phyloP scores from a whole-genome alignment of 2,113 vertebrate genomes.

The Synodontis membranacea region DNA sequence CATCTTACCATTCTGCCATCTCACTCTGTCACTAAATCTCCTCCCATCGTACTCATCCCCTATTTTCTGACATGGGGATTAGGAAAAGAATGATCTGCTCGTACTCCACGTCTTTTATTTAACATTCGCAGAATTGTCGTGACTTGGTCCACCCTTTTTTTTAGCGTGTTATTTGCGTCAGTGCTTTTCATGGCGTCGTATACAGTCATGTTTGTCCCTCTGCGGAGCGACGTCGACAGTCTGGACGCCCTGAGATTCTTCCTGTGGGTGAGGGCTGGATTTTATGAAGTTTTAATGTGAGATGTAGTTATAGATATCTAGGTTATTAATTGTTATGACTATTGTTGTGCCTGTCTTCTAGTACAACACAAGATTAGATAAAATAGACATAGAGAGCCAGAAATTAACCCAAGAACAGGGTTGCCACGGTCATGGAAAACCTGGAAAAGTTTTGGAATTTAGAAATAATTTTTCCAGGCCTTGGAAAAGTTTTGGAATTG shows the following conservation, averaged over 20 bases:
- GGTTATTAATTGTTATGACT: background rate
- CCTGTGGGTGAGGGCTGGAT: slow-evolving; percentile 38
- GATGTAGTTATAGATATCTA: background rate
- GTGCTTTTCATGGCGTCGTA: slow-evolving; percentile 35
- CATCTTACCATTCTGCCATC: background rate
- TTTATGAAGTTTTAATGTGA: background rate
- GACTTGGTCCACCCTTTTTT: background rate
- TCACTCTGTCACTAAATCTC: slow-evolving; percentile 4
- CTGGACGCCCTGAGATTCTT: slow-evolving; percentile 43
- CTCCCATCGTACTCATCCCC: background rate
- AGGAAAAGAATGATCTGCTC: slow-evolving; percentile 12
- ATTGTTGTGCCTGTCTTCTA: background rate
- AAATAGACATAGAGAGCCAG: background rate
- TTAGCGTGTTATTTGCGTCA: background rate
- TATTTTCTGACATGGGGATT: background rate
- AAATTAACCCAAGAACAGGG: background rate
- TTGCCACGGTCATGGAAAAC: too few species aligned
- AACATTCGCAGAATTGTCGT: background rate
- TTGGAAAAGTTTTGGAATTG: too few species aligned
- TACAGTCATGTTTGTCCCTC: slow-evolving; percentile 34
- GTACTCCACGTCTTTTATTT: background rate
- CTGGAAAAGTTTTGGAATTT: too few species aligned
- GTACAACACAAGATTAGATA: background rate
- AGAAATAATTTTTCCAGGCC: too few species aligned
- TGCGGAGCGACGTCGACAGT: slow-evolving; percentile 15